Evolutionary conservation across 2,888 invertebrate genomes (phyloP), one percentile per base, ranked within the genome.

Genomic region (Camponotus fellah): DNA sequence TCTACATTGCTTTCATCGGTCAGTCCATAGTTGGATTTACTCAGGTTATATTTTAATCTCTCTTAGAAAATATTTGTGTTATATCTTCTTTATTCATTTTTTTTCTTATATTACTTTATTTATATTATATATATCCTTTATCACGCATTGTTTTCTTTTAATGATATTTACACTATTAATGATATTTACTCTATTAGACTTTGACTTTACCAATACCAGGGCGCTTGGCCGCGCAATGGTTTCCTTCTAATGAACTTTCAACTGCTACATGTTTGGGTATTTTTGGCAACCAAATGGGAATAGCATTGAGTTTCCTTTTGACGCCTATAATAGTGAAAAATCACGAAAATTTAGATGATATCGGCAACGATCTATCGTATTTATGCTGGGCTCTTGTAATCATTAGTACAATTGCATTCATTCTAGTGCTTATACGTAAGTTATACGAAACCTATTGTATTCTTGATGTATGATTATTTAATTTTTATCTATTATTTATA

Each of bases 241-340:
- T 97, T 93, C 96, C 96, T 12, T 95, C 96, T 0, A 95, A 96
- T 84, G 95, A 97, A 94, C 72, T 95, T 5, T 95, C 97, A 3
- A 96, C 97, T 1, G 97, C 97, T 0, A 97, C 97, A 89, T 96
- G 97, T 65, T 95, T 97, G 32, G 97, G 97, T 3, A 96, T 97
- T 32, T 97, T 97, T 91, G 97, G 97, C 8, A 97, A 96, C 91
- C 97, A 97, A 96, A 93, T 97, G n/a, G 96, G 97, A 0, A 95
- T 97, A 58, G 97, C 97, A 0, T 91, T 97, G 0, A 97, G 97
- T 69, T 98, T 97, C 92, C 94, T 97, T 6, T 85, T 97, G 6
- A 97, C 97, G 0, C 97, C 97, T 0, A 93, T 96, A 80, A 85
- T 96, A 34, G 95, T 96, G 1, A 94, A 90, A 83, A 95, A 95